Evolutionary conservation across 1,140 invertebrate species (phyloP), one percentile per base, ranked within the genome.

Genomic region (Listronotus oregonensis): DNA sequence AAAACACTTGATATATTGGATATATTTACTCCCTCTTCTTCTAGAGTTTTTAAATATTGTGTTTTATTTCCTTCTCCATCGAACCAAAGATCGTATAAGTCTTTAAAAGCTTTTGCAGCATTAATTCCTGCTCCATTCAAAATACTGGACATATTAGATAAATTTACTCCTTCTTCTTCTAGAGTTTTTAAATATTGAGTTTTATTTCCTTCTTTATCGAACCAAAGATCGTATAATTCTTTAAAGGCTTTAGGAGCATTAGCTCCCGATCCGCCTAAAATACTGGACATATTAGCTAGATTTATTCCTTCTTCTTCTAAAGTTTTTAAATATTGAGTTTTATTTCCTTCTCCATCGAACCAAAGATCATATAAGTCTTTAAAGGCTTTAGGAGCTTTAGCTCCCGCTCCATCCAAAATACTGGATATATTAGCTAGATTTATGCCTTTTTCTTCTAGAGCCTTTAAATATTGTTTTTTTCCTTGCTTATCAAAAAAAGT

Each of bases 131-230:
- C 27, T 31, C 50, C 50, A 37, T 31, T 14, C n/a, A 52, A 31
- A 52, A 52, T 52, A 34, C 50, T 52, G 11, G 50, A 52, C 15
- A 52, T 37, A 52, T 31, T 52, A 34, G 50, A 3, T 52, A 52
- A n/a, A 32, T 52, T 31, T 34, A 52, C 31, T 52, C 50, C 50
- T 52, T 52, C 31, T n/a, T 52, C 15, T 3, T 52, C 50, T 18
- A 52, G 50, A 34, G 34, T n/a, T n/a, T n/a, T 52, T 34, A 52
- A 31, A 34, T 52, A 52, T 52, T 52, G 50, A 12, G n/a, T 52
- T 32, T 52, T 52, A 31, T 52, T 32, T 52, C 50, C 50, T 4
- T 37, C 18, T 52, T 11, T 15, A 52, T 52, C 50, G n/a, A 52
- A 52, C 50, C 50, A 52, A 3, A 52, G 31, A 15, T 52, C 34